Conservation (phyloP, 2,113 vertebrate genomes). For the Nerophis lumbriciformis region DNA sequence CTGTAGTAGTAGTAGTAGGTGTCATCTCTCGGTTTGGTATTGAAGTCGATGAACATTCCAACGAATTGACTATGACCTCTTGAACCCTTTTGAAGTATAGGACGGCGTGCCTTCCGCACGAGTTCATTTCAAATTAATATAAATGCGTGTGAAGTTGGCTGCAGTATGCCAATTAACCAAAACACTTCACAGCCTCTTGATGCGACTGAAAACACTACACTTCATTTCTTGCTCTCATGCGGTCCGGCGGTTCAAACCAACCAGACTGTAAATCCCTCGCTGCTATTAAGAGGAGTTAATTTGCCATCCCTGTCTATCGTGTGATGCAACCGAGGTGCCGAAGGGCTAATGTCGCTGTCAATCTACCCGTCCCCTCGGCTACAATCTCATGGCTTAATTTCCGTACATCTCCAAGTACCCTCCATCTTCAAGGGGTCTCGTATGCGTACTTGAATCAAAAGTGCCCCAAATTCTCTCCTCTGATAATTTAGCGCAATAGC, state of each 20-base stretch:
- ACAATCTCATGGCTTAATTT: slow-evolving; percentile 61
- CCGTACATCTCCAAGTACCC: slow-evolving; percentile 55
- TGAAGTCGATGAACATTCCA: slow-evolving; percentile 34
- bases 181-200: slow-evolving; percentile 60
- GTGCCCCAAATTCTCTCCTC: slow-evolving; percentile 48
- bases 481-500: slow-evolving; percentile 51
- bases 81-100: slow-evolving; percentile 43
- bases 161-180: slow-evolving; percentile 57
- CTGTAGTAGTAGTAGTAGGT: neutral
- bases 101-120: slow-evolving; percentile 37
- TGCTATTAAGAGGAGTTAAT: slow-evolving; percentile 63
- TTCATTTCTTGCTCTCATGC: slow-evolving; percentile 33
- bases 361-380: slow-evolving; percentile 36
- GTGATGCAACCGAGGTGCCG: slow-evolving; percentile 41
- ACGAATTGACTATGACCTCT: slow-evolving; percentile 29
- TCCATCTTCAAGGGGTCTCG: slow-evolving; percentile 58
- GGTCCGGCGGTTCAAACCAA: slow-evolving; percentile 44
- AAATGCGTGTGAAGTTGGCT: slow-evolving; percentile 48
- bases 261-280: slow-evolving; percentile 40
- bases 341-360: slow-evolving; percentile 56
- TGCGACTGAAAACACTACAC: slow-evolving; percentile 52
- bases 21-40: slow-evolving; percentile 10
- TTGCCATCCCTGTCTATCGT: slow-evolving; percentile 57
- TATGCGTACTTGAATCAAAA: slow-evolving; percentile 55
- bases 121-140: slow-evolving; percentile 47